Percentiles rank a stretch among this genome's conserved stretches.
Conservation (phyloP, 2,797 vertebrate species). For the Brotula barbata region DNA sequence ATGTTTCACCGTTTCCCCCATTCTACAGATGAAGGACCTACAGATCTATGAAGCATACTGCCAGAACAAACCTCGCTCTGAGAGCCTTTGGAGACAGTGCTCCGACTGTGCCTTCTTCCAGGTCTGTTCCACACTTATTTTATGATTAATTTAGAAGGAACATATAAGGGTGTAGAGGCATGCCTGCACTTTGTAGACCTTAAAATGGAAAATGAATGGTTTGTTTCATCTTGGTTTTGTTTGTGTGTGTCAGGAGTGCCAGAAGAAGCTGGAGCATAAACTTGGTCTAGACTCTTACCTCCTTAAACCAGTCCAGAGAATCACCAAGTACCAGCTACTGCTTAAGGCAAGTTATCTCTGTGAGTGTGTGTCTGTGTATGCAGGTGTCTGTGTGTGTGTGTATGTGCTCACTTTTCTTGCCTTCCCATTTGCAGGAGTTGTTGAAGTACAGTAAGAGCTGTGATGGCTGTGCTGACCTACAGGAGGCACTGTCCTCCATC, state of each 20-base stretch:
- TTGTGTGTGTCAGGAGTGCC: slow-evolving; percentile 85
- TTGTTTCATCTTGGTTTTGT: neutral
- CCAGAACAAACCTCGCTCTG: slow-evolving; percentile 97
- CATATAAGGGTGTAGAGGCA: too few species aligned
- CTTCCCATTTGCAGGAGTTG: slow-evolving; percentile 82
- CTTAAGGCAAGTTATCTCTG: slow-evolving; percentile 83
- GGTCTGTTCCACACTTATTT: slow-evolving; percentile 76
- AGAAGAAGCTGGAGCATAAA: slow-evolving; percentile 96
- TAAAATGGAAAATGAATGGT: too few species aligned
- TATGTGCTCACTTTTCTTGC: neutral
- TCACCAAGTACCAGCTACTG: slow-evolving; percentile 97
- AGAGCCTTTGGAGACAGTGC: slow-evolving; percentile 96
- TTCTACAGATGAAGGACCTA: slow-evolving; percentile 90
- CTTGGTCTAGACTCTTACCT: slow-evolving; percentile 97
- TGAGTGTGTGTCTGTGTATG: neutral
- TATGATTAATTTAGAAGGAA: too few species aligned
- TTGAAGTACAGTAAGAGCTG: slow-evolving; percentile 94
- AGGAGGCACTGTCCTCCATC: slow-evolving; percentile 93
- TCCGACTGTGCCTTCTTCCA: slow-evolving; percentile 96
- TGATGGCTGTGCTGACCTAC: slow-evolving; percentile 89
- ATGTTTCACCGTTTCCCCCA: neutral
- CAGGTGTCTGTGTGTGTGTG: neutral
- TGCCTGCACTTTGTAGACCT: neutral
- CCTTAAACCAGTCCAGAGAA: slow-evolving; percentile 96
- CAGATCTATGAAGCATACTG: slow-evolving; percentile 98